Evolutionary conservation across 2,888 invertebrate genomes (phyloP), one percentile per base, ranked within the genome.

Genomic region (Hermaeophaga mercurialis): DNA sequence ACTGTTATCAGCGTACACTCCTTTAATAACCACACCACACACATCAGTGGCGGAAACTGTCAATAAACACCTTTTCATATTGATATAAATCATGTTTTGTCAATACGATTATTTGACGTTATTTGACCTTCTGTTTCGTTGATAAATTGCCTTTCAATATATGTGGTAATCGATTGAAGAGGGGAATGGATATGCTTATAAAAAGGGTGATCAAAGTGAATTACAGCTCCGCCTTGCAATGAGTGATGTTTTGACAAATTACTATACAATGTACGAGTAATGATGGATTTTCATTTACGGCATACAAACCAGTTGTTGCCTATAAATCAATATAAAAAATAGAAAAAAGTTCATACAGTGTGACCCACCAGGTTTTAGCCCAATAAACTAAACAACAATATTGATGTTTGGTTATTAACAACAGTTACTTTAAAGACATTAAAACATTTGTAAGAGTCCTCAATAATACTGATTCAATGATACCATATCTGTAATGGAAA

Each of bases 21-120:
- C 45, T 28, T 28, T 11, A 31, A 19, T 18, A 2, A 15, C 22
- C 11, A 31, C 45, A 17, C 17, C 36, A 26, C 24, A 17, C 28
- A 39, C 28, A 39, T 39, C 26, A 26, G 22, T 24, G 26, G 2
- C 36, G n/a, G 26, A 26, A 47, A 47, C 26, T 48, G 48, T 49
- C 39, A 49, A 39, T 49, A 38, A 38, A 26, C 49, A 41, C 36
- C 36, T 41, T 18, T 28, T 49, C 34, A 49, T 18, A 49, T 49
- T 49, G 49, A 49, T 39, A 49, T 49, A 49, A 49, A 49, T 49
- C 49, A 49, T 31, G 49, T 39, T 14, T 22, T 24, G 26, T 48
- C 48, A 18, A 28, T 49, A 26, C 17, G 39, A 38, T 38, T 24
- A 48, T 48, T 48, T 14, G 48, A 34, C 8, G 36, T 12, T 24